phyloP scores from a whole-genome alignment of 2,888 invertebrate species.

The Campopleginae sp. region DNA sequence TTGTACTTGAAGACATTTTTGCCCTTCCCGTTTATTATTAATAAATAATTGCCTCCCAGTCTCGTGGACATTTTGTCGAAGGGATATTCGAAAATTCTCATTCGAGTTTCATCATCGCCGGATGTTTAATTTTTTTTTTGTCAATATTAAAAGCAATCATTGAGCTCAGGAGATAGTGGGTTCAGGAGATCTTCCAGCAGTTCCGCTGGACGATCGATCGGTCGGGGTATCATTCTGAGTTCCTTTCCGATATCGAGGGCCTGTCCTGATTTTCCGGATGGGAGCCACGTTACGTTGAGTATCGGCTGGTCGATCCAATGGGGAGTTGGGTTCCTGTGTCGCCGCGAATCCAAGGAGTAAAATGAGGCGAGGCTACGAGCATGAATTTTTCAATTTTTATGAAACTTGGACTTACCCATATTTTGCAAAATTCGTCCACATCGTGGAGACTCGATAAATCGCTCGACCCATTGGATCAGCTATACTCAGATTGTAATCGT shows the following conservation, averaged over 20 bases:
- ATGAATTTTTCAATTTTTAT: not conserved
- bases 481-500: slow-evolving; percentile 34
- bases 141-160: not conserved
- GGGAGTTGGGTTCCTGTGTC: slow-evolving; percentile 38
- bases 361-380: not conserved
- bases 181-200: not conserved
- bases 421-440: slow-evolving; percentile 68
- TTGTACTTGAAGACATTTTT: not conserved
- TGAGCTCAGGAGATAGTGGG: not conserved
- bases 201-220: not conserved
- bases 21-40: too few relatives aligned
- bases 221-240: slow-evolving; percentile 32
- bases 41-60: too few relatives aligned
- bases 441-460: slow-evolving; percentile 35
- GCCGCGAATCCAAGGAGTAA: not conserved
- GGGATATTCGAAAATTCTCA: not conserved
- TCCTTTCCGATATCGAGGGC: slow-evolving; percentile 47
- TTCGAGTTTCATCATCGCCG: not conserved
- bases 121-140: not conserved
- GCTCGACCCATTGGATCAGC: slow-evolving; percentile 36
- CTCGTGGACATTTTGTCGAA: not conserved
- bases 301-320: slow-evolving; percentile 21
- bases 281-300: slow-evolving; percentile 38
- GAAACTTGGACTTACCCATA: slow-evolving; percentile 45
- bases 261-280: slow-evolving; percentile 31